Conservation (phyloP, 2,797 vertebrate species). For the Girardinus metallicus region DNA sequence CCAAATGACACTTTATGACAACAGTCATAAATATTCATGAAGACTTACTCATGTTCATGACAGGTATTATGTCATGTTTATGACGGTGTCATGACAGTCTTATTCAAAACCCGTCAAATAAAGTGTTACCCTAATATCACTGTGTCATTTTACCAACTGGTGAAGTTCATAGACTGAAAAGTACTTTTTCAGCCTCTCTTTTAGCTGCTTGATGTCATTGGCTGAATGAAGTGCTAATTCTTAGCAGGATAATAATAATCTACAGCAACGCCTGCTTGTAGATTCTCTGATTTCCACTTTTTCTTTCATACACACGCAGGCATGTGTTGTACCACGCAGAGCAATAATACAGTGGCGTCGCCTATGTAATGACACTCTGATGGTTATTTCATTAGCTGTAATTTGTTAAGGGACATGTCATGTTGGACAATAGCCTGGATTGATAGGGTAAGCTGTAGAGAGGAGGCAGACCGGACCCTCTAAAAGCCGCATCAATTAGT, state of each 20-base stretch:
- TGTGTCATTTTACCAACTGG: neutral
- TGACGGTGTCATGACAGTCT: too few species aligned
- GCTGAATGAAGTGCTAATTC: slow-evolving; percentile 73
- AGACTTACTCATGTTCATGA: too few species aligned
- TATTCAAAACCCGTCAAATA: too few species aligned
- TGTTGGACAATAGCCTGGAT: slow-evolving; percentile 76
- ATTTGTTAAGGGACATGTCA: slow-evolving; percentile 84
- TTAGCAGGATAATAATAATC: slow-evolving; percentile 21
- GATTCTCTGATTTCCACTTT: slow-evolving; percentile 33
- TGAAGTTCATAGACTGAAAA: neutral
- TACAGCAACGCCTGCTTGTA: slow-evolving; percentile 39
- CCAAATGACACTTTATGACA: too few species aligned
- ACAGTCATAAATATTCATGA: too few species aligned
- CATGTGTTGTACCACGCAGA: slow-evolving; percentile 59
- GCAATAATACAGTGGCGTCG: slow-evolving; percentile 65
- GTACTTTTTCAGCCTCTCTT: slow-evolving; percentile 17
- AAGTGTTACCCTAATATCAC: too few species aligned
- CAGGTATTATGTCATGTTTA: too few species aligned
- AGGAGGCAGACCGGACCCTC: slow-evolving; percentile 64
- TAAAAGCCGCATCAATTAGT: slow-evolving; percentile 71
- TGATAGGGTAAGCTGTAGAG: slow-evolving; percentile 75
- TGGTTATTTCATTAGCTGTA: slow-evolving; percentile 86
- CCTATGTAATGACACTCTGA: slow-evolving; percentile 81
- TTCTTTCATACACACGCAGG: slow-evolving; percentile 21
- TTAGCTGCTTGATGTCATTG: slow-evolving; percentile 44